A percentile compares a stretch with the other conserved stretches of the same genome.
These are phyloP conservation scores for Pseudolaguvia tuberculata DNA, from an alignment of 2,113 vertebrate genomes.

Conservation along the genomic window DNA sequence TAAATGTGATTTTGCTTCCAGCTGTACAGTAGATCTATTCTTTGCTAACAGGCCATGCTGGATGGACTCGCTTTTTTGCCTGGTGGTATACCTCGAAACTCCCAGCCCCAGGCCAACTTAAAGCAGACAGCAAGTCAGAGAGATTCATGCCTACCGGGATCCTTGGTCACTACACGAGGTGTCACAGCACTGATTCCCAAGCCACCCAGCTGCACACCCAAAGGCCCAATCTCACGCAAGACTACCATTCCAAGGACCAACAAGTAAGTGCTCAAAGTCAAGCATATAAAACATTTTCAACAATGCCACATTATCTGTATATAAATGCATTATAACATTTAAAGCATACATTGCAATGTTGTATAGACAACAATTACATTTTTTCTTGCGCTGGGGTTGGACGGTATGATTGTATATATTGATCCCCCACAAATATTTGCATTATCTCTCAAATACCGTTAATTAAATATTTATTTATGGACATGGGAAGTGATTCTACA, in stretches of 20 bases:
- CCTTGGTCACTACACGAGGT: conserved; percentile 60
- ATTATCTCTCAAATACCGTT: no score
- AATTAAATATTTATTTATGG: no score
- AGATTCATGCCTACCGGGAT: conserved; percentile 60
- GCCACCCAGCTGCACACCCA: conserved; percentile 70
- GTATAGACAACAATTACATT: neutral
- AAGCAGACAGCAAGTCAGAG: conserved; percentile 50
- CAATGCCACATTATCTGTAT: neutral
- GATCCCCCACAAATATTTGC: no score
- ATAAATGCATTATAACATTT: neutral
- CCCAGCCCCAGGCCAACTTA: conserved; percentile 48
- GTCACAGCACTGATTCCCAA: conserved; percentile 73
- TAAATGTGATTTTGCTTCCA: neutral
- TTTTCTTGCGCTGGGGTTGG: no score
- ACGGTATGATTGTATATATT: no score
- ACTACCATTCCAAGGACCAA: conserved; percentile 69
- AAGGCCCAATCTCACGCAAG: conserved; percentile 71
- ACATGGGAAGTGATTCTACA: no score
- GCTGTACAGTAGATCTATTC: neutral
- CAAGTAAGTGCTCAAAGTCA: conserved; percentile 74
- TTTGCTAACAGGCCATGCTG: conserved; percentile 68
- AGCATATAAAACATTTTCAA: neutral
- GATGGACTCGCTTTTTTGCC: conserved; percentile 63
- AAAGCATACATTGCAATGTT: neutral
- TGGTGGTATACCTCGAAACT: conserved; percentile 51